Conservation (phyloP, 2,797 vertebrate genomes). For the Denticeps clupeoides region DNA sequence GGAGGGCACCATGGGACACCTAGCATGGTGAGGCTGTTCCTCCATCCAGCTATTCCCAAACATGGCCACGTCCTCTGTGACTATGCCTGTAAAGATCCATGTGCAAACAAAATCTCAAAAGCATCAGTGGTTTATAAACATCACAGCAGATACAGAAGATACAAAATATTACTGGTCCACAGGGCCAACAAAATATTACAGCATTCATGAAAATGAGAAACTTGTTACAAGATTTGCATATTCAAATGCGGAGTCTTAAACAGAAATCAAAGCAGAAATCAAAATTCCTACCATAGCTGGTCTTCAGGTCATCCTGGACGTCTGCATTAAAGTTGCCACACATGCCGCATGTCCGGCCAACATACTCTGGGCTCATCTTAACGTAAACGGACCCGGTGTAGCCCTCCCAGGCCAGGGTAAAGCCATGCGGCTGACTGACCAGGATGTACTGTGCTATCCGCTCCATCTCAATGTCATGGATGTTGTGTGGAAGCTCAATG, state of each 20-base stretch:
- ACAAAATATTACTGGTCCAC: too few species aligned
- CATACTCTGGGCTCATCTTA: slow-evolving; percentile 83
- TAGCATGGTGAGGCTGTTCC: slow-evolving; percentile 52
- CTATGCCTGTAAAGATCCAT: slow-evolving; percentile 56
- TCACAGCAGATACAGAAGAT: too few species aligned
- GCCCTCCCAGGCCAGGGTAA: slow-evolving; percentile 89
- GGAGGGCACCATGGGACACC: slow-evolving; percentile 41
- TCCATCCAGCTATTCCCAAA: slow-evolving; percentile 90
- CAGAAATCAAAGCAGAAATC: background rate
- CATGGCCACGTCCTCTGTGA: slow-evolving; percentile 75
- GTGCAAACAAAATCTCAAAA: too few species aligned
- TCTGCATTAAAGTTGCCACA: slow-evolving; percentile 93
- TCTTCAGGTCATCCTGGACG: slow-evolving; percentile 81
- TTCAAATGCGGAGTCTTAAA: too few species aligned
- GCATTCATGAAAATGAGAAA: too few species aligned
- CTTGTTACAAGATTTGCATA: too few species aligned
- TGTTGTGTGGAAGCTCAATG: slow-evolving; percentile 64
- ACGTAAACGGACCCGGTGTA: slow-evolving; percentile 73
- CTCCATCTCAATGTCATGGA: slow-evolving; percentile 73
- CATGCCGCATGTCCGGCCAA: slow-evolving; percentile 77
- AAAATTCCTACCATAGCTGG: slow-evolving; percentile 72
- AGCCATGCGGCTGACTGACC: slow-evolving; percentile 70
- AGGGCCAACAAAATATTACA: too few species aligned
- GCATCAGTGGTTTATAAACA: too few species aligned
- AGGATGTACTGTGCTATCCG: slow-evolving; percentile 77